Base-by-base conservation (phyloP, 2,797 vertebrate species). In the Sparus aurata region DNA sequence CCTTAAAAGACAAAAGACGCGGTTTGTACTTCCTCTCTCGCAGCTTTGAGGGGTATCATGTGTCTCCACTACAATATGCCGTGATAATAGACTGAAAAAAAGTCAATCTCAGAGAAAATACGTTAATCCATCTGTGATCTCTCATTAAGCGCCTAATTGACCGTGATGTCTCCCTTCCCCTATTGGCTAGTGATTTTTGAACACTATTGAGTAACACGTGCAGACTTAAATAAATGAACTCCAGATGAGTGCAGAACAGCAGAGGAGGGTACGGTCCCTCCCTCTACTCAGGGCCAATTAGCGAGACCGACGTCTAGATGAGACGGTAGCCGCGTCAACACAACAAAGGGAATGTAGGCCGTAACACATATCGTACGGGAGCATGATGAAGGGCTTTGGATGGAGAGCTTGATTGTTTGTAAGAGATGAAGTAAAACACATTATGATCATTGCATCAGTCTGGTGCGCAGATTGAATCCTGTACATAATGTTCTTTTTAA, bases 61-160 rank as follows among this genome's bases (percentile, higher is more conserved):
- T 27, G 52, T 67, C 22, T 73, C 5, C 43, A 22, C 59, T 67
- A 49, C 60, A 49, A 69, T 49, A 12, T 62, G 12, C 16, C 41
- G 55, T 82, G 67, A 89, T 77, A 74, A 89, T 70, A 5, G 73
- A 80, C 41, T 64, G 72, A 71, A 70, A 69, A 74, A 62, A 73
- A 66, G 34, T 54, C 22, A 46, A 60, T 69, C 50, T 69, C 41
- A 9, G 46, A 50, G 68, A 68, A 85, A 77, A 78, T 10, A 72
- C 77, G 66, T 80, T 82, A 61, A 83, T 89, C 78, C 74, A 86
- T 84, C 81, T 76, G 71, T 41, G 67, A 82, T 73, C 64, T 67
- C 54, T 85, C 88, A 95, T 90, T 94, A 91, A 79, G 78, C 73
- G 71, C 64, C 79, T 90, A 92, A 92, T 87, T 85, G 82, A 88